Base-by-base conservation (phyloP, 2,797 vertebrate genomes). In the Diplodus puntazzo region DNA sequence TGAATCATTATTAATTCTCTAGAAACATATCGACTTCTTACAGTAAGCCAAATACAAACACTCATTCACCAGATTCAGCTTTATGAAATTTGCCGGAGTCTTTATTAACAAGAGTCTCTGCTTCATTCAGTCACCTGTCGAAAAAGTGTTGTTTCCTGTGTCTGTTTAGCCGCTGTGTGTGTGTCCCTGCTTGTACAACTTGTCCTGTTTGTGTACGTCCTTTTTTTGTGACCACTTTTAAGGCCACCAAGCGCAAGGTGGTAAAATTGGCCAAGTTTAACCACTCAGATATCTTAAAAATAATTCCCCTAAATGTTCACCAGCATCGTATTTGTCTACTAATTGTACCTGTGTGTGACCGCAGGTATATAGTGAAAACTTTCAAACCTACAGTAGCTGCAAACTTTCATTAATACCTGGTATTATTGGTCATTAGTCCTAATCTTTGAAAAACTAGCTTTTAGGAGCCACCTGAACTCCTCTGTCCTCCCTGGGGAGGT, bases 401-500 rank as follows among this genome's bases (percentile, higher is more conserved):
- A 30, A 46, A 20, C 25, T 18, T 30, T 53, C 13, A 49, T 1
- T 25, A 21, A 52, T 9, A 6, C 9, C 45, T 52, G 17, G 6
- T 48, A 14, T 23, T 20, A 43, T 3, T 34, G 23, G 30, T 34
- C 30, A 34, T 50, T 27, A 18, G n/a, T 62, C 48, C 18, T 67
- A 39, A 59, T 64, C 43, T 16, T 27, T 75, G 60, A 50, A 45
- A 61, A 52, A 50, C 27, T 45, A 30, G 70, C 23, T 69, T 81
- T 70, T 64, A 52, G n/a, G 39, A 74, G 46, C 63, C 84, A 88
- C 82, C 85, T 86, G 75, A 75, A 71, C 70, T 78, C 45, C 25
- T 81, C 45, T 55, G 46, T 73, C 42, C 65, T 69, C 82, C 80
- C 60, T 11, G 25, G 48, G 63, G 81, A 83, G 67, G 43, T 67